Evolutionary conservation across 1,140 invertebrate species (phyloP), one percentile per base, ranked within the genome.

Genomic region (Acromyrmex echinatior): DNA sequence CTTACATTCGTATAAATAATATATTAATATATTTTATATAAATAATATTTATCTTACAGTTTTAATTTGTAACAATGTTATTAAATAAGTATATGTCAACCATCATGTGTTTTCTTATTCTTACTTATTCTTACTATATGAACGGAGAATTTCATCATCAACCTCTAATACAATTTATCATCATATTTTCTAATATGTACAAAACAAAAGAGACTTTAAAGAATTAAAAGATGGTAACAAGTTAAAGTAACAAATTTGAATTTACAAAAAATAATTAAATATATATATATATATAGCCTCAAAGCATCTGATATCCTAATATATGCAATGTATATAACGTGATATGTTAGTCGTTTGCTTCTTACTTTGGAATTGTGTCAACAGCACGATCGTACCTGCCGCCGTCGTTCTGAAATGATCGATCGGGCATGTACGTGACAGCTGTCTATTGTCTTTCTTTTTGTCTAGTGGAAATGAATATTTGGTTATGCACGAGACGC

Each of bases 291-390:
- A 39, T 45, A 1, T 45, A 45, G 39, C 10, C 10, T 45, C 39
- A 45, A 10, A 45, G 9, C 39, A 45, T 45, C 7, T 45, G 39
- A 10, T 10, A 45, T 45, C 39, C 9, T 45, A 45, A 45, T 39
- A 74, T 56, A 12, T 70, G 21, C 35, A 18, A 76, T 51, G 14
- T 9, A 21, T 79, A 9, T 66, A 79, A 71, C 28, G 49, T 82
- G 18, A 53, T 35, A 14, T 49, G 14, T 65, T 10, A 21, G 3
- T 0, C 16, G 14, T 68, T 79, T 21, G 21, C 25, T 21, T 16
- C 28, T 81, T 81, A 49, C 0, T 80, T 56, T n/a, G 68, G n/a
- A 84, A 76, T 35, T 84, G 80, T 84, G 80, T 84, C 80, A 76
- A 84, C 70, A 45, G 39, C 39, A 10, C 18, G 56, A 63, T 63